Evolutionary conservation across 2,113 vertebrate genomes (phyloP).

Genomic region (Daphoenositta chrysoptera): DNA sequence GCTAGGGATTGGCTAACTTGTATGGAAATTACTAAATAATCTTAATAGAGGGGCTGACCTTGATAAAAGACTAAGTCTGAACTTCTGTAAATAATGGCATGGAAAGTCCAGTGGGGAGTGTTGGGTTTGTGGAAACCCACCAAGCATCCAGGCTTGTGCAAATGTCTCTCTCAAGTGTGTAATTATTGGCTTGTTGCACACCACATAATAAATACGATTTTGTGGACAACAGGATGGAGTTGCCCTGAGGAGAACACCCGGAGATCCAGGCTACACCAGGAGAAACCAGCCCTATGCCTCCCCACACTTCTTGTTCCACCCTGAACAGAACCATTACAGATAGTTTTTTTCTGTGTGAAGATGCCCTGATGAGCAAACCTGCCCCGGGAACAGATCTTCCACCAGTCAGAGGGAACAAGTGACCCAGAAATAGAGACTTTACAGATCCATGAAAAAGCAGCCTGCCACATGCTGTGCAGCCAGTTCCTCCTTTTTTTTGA

Average conservation of each 20-base stretch:
- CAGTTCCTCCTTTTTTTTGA: background rate
- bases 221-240: background rate
- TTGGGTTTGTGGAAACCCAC: background rate
- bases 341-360: background rate
- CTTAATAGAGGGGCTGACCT: background rate
- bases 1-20: background rate
- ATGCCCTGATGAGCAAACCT: background rate
- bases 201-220: background rate
- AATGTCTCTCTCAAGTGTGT: background rate
- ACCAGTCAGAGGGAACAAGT: background rate
- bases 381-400: background rate
- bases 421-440: background rate
- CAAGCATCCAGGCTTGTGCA: background rate
- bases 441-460: background rate
- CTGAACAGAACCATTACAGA: background rate
- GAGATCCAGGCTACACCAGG: background rate
- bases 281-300: background rate
- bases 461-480: background rate
- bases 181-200: background rate
- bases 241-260: accelerated
- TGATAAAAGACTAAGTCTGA: background rate
- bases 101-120: background rate
- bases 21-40: background rate
- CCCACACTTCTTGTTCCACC: background rate
- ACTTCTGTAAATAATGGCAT: background rate